These are phyloP conservation scores for Halcyon malimbica DNA, from an alignment of 2,113 vertebrate genomes.

Conservation along the genomic window DNA sequence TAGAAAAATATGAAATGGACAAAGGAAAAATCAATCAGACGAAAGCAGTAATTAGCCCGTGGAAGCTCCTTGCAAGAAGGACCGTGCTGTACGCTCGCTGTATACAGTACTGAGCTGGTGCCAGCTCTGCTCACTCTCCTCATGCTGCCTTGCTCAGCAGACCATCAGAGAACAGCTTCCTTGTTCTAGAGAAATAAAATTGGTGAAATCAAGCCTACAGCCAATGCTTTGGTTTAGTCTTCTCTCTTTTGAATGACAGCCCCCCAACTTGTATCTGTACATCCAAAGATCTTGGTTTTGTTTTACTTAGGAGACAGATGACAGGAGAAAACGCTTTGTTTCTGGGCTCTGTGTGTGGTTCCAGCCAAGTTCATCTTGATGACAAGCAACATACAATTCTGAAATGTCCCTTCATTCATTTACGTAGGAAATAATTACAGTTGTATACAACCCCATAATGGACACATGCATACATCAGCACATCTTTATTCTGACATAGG, in stretches of 20 bases:
- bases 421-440: conserved; percentile 3
- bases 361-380: not conserved
- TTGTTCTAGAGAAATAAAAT: not conserved
- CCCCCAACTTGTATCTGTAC: not conserved
- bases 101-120: not conserved
- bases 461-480: not conserved
- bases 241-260: not conserved
- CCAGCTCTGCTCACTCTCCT: not conserved
- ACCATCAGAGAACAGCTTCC: not conserved
- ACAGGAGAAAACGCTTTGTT: not conserved
- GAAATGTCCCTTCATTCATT: not conserved
- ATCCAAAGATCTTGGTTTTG: not conserved
- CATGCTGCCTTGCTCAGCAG: accelerated
- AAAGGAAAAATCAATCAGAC: not conserved
- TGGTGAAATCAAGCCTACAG: not conserved
- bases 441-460: not conserved
- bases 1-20: not conserved
- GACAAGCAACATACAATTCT: not conserved
- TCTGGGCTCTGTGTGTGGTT: not conserved
- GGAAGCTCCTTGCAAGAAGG: not conserved
- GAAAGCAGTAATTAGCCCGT: not conserved
- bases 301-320: not conserved
- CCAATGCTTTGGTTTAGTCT: not conserved
- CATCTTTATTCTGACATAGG: not conserved
- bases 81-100: not conserved